phyloP scores from a whole-genome alignment of 2,888 invertebrate genomes.

The Drosophila setosimentum region DNA sequence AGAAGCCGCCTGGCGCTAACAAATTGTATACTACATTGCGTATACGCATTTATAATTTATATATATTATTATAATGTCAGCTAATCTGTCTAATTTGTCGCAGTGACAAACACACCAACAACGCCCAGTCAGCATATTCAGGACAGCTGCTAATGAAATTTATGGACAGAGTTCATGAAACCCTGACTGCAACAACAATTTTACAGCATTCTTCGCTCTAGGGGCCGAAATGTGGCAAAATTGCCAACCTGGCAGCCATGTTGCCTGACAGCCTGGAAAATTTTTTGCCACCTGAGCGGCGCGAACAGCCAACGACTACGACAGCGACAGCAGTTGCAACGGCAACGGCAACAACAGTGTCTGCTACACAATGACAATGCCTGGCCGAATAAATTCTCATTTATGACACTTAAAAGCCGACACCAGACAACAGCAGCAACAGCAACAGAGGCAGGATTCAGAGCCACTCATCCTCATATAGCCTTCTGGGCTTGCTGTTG shows the following conservation, averaged over 20 bases:
- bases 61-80: slow-evolving; percentile 36
- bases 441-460: slow-evolving; percentile 14
- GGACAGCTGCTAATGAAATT: slow-evolving; percentile 77
- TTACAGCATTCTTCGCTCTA: slow-evolving; percentile 25
- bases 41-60: slow-evolving; percentile 74
- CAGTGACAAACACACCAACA: slow-evolving; percentile 43
- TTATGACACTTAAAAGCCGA: slow-evolving; percentile 78
- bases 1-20: neutral
- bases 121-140: neutral
- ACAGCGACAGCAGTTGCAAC: slow-evolving; percentile 15
- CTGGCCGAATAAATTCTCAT: slow-evolving; percentile 79
- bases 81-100: slow-evolving; percentile 70
- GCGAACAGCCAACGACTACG: slow-evolving; percentile 44
- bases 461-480: slow-evolving; percentile 33
- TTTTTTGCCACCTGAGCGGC: slow-evolving; percentile 59
- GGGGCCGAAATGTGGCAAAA: slow-evolving; percentile 44
- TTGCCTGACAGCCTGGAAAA: slow-evolving; percentile 65
- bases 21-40: slow-evolving; percentile 39
- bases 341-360: slow-evolving; percentile 34
- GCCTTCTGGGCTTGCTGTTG: slow-evolving; percentile 23
- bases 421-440: slow-evolving; percentile 41
- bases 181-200: slow-evolving; percentile 24
- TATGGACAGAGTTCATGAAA: slow-evolving; percentile 75
- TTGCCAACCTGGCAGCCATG: slow-evolving; percentile 45
- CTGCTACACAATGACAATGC: slow-evolving; percentile 74